phyloP scores from a whole-genome alignment of 2,113 vertebrate genomes.

The Trogon surrucura region DNA sequence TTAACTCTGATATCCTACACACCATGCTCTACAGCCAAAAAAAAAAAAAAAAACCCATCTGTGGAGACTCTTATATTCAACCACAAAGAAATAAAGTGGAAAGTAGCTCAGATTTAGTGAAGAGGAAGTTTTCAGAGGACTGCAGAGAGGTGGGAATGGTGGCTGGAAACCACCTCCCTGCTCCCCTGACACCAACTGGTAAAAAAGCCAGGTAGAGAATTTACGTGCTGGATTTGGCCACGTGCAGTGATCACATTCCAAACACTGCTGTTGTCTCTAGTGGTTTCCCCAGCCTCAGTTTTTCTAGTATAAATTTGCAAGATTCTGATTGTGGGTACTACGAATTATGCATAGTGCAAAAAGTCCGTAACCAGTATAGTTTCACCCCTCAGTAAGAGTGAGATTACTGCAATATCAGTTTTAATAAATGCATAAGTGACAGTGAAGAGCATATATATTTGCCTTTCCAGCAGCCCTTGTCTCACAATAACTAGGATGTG shows the following conservation, averaged over 20 bases:
- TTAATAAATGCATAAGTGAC: background rate
- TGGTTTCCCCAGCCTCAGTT: background rate
- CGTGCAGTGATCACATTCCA: accelerated
- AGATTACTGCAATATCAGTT: background rate
- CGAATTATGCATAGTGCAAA: background rate
- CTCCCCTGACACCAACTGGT: background rate
- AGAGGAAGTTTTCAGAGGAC: background rate
- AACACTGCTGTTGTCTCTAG: background rate
- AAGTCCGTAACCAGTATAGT: background rate
- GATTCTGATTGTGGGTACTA: background rate
- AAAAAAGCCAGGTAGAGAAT: background rate
- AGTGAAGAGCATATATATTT: background rate
- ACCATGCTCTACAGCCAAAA: background rate
- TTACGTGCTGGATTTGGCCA: background rate
- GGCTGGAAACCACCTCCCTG: background rate
- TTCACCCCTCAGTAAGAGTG: background rate
- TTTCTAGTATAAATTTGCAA: background rate
- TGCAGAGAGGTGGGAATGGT: background rate
- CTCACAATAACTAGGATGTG: background rate
- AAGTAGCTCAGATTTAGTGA: background rate
- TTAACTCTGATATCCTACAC: background rate
- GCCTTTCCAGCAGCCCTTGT: background rate
- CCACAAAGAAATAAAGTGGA: background rate
- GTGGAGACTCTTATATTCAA: background rate
- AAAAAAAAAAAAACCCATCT: background rate